Base-by-base conservation (phyloP, 2,113 vertebrate genomes). In the Crocuta crocuta region DNA sequence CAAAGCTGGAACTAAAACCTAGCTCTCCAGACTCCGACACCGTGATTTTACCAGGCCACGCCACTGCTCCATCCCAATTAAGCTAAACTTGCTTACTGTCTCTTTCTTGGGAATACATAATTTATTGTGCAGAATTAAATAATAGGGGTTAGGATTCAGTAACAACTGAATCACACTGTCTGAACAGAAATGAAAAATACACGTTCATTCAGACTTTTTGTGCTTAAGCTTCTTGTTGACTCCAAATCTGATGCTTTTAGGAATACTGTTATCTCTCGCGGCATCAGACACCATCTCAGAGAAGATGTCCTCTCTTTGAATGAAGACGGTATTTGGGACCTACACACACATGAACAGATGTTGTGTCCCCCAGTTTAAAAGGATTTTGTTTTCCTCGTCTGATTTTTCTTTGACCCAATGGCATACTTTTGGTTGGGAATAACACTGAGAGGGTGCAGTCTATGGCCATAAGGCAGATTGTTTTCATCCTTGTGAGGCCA, bases 181-280 rank as follows among this genome's bases (percentile, higher is more conserved):
- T 79, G 39, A 63, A 53, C 5, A 92, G 23, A 98, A 94, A 81
- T 79, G n/a, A 71, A 91, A 93, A 84, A 53, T n/a, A 71, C 2
- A 3, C n/a, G 2, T 71, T 88, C 10, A 4, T 71, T 88, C 10
- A 55, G 19, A 73, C 43, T 31, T 50, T 92, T 63, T 63, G 5
- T 68, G 65, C 19, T 63, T 71, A 48, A 10, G 0, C 79, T 79
- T 94, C 71, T 81, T 89, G 7, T 23, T 80, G 73, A 86, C 89
- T 88, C 43, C 80, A 35, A 66, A 35, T 82, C 68, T 7, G 45
- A 82, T 76, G 39, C n/a, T 76, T 94, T 87, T 12, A 79, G 35
- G 93, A 89, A 23, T 73, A 50, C 1, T 89, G 33, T 45, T 19
- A 39, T 35, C 5, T 80, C 55, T 88, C 82, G 90, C n/a, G 12